Evolutionary conservation across 2,797 vertebrate species (phyloP), one percentile per base, ranked within the genome.

Genomic region (Sebastes matsubarae): DNA sequence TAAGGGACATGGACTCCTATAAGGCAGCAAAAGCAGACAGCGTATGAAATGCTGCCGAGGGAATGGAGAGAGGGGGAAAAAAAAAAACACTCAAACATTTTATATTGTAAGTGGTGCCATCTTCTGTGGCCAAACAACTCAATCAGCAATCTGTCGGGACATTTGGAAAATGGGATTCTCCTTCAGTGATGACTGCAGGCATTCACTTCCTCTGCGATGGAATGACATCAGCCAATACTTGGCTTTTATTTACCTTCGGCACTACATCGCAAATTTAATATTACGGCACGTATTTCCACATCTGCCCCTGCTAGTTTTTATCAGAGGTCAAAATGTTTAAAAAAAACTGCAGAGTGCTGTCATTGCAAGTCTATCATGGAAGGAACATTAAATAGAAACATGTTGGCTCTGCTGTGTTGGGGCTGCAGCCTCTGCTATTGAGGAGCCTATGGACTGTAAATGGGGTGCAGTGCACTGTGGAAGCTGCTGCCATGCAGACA

Each of bases 401-500:
- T 77, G 57, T 80, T 77, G 77, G 54, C 54, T 81, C 10, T 66
- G 63, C 29, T 73, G 34, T 68, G 25, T 38, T 79, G 59, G 34
- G 38, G 54, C 67, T 63, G 67, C 59, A 81, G 68, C 61, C 73
- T 82, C 20, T 67, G 70, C 30, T 78, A 54, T 55, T 3, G 71
- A 81, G 30, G 74, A 79, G 73, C 59, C 73, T 65, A 55, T 61
- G 66, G 81, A 86, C 85, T 85, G 78, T 78, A 90, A 89, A 92
- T 84, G 81, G 78, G 75, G n/a, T 81, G 89, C 80, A 61, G 77
- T 79, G 84, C 87, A 71, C 83, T 87, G 67, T 82, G 85, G 86
- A 87, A 88, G 86, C 79, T 50, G 78, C 85, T 85, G 88, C 90
- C 79, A 69, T 67, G 83, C 83, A 93, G 89, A 93, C 77, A 91